These are phyloP conservation scores for Acomys russatus DNA, from an alignment of 2,797 vertebrate genomes.

Conservation along the genomic window DNA sequence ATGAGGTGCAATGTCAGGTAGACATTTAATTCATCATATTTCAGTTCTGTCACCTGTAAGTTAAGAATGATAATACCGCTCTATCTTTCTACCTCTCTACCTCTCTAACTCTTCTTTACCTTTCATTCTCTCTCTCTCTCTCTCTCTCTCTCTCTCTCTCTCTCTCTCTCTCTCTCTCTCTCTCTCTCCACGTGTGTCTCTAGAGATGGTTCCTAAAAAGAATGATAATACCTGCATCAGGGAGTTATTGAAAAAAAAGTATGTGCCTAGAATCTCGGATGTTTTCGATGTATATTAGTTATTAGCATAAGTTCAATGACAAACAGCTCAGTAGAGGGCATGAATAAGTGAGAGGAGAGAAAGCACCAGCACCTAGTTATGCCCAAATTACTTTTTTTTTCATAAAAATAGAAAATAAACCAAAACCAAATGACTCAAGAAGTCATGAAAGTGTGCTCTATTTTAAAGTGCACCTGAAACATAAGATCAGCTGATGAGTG, in stretches of 20 bases:
- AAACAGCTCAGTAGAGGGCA: conserved; percentile 45
- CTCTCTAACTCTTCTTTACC: no score
- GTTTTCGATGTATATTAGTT: neutral
- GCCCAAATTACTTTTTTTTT: conserved; percentile 57
- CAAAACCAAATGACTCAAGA: neutral
- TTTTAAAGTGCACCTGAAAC: conserved; percentile 63
- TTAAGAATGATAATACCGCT: neutral
- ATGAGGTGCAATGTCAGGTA: neutral
- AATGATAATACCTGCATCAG: conserved; percentile 33
- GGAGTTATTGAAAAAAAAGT: neutral
- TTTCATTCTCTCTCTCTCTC: no score
- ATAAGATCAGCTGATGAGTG: neutral
- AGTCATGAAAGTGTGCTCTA: neutral
- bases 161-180: no score
- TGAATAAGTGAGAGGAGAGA: conserved; percentile 53
- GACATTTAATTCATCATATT: neutral
- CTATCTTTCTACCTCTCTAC: no score
- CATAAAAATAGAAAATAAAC: conserved; percentile 47
- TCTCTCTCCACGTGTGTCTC: no score
- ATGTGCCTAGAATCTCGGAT: conserved; percentile 6
- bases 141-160: no score
- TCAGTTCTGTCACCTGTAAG: neutral
- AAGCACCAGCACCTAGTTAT: neutral
- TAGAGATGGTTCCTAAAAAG: neutral
- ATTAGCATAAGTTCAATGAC: neutral